These are phyloP conservation scores for Manacus vitellinus DNA, from an alignment of 2,113 vertebrate genomes.

Conservation along the genomic window DNA sequence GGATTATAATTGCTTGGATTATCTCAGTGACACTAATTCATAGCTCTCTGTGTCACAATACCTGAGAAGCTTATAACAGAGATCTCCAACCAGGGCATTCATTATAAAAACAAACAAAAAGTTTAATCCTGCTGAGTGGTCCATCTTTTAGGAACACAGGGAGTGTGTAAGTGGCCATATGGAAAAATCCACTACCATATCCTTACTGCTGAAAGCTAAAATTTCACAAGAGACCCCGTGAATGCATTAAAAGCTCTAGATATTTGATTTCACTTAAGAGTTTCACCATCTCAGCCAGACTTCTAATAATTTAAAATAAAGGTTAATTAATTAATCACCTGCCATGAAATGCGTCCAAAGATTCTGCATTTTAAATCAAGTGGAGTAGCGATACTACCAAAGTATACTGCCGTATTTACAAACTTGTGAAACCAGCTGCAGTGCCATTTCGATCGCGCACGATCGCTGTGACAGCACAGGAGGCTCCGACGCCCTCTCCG, in stretches of 20 bases:
- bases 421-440: background rate
- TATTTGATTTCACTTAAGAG: background rate
- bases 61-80: background rate
- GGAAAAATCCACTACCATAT: conserved; percentile 13
- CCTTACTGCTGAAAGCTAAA: conserved; percentile 25
- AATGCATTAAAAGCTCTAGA: background rate
- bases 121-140: background rate
- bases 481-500: background rate
- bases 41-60: background rate
- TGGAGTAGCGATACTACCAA: accelerated
- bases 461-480: background rate
- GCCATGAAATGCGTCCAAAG: background rate
- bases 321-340: background rate
- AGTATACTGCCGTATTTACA: accelerated
- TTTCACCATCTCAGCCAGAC: background rate
- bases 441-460: background rate
- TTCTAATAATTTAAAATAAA: background rate
- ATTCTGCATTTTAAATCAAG: background rate
- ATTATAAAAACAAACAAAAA: background rate
- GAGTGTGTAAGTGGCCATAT: background rate
- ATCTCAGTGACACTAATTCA: background rate
- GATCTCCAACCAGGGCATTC: background rate
- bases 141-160: background rate
- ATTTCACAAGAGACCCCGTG: background rate
- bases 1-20: background rate